Evolutionary conservation across 37 sponge, comb jelly and placozoan species (phyloP).

Genomic region (Eunapius fragilis): DNA sequence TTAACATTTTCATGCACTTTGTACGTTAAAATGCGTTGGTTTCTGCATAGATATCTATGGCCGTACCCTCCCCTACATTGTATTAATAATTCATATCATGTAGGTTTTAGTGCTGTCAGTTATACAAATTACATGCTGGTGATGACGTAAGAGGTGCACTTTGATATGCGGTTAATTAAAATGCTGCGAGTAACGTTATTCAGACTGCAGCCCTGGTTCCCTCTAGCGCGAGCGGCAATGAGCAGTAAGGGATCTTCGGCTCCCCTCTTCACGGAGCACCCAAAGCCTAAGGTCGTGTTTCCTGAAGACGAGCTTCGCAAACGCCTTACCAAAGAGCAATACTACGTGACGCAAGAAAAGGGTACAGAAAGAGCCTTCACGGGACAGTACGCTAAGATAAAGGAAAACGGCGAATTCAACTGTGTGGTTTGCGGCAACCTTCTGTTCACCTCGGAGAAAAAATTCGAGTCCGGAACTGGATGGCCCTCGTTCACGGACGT

Average conservation of each 20-base stretch:
- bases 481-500: conserved; percentile 78
- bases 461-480: conserved; percentile 57
- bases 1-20: too few relatives aligned
- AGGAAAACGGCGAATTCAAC: conserved; percentile 23
- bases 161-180: too few relatives aligned
- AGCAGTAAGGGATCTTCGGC: neutral
- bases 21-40: neutral
- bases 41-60: too few relatives aligned
- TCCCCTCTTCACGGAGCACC: neutral
- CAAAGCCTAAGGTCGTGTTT: conserved; percentile 26
- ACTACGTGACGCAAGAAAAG: conserved; percentile 56
- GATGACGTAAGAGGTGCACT: too few relatives aligned
- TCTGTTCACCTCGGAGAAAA: conserved; percentile 48
- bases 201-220: neutral
- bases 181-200: neutral
- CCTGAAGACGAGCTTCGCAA: conserved; percentile 53
- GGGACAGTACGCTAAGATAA: conserved; percentile 38
- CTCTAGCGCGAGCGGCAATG: neutral
- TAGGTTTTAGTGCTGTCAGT: too few relatives aligned
- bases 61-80: too few relatives aligned
- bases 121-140: too few relatives aligned
- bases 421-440: conserved; percentile 64
- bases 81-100: too few relatives aligned
- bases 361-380: conserved; percentile 46
- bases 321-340: conserved; percentile 57